Conservation (phyloP, 2,113 vertebrate genomes). For the Climacteris rufus region DNA sequence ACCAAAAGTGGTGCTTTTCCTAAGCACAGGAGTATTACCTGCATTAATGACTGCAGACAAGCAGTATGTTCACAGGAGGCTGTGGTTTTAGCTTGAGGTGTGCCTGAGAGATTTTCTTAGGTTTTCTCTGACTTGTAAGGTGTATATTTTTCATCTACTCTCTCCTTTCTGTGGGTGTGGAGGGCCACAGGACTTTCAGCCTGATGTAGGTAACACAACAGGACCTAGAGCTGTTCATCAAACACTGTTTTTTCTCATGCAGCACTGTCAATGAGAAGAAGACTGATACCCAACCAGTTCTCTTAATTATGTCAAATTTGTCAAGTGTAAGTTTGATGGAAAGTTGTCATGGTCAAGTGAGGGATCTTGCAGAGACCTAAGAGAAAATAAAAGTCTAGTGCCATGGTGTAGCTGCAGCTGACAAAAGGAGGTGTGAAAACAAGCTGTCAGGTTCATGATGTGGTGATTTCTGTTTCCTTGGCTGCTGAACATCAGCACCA, state of each 20-base stretch:
- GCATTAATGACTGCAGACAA: neutral
- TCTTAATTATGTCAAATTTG: neutral
- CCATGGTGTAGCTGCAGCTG: accelerated
- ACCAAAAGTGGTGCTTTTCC: neutral
- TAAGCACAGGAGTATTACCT: neutral
- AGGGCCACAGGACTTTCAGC: neutral
- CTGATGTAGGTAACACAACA: neutral
- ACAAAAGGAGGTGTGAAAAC: neutral
- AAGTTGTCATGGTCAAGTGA: neutral
- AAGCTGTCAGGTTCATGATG: neutral
- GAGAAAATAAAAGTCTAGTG: neutral
- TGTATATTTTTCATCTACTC: neutral
- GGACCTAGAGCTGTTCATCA: neutral
- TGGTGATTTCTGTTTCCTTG: neutral
- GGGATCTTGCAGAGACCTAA: neutral
- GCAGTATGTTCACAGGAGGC: neutral
- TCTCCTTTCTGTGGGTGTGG: neutral
- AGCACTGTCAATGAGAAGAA: neutral
- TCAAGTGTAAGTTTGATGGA: neutral
- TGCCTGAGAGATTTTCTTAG: neutral
- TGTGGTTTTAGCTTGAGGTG: neutral
- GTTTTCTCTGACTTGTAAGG: neutral
- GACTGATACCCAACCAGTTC: neutral
- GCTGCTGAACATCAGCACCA: neutral
- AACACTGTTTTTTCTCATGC: accelerated